Evolutionary conservation across 2,113 vertebrate species (phyloP).

Genomic region (Lepus timidus): DNA sequence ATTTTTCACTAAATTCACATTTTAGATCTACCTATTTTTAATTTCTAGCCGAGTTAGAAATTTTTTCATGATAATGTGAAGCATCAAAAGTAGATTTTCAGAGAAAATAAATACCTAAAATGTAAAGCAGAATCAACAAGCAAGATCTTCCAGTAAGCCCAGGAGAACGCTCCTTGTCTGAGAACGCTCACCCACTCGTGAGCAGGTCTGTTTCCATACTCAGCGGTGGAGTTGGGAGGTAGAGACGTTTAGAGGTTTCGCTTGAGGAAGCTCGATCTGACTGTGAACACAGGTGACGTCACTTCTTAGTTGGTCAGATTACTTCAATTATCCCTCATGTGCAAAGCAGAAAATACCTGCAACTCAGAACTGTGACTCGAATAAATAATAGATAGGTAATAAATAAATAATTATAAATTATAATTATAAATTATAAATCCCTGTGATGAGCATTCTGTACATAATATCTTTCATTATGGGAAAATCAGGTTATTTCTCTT

Average conservation of each 20-base stretch:
- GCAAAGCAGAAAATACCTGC: neutral
- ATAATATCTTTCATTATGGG: neutral
- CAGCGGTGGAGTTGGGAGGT: neutral
- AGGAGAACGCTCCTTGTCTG: neutral
- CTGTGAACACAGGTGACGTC: neutral
- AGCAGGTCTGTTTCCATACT: neutral
- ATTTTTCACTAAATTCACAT: slow-evolving; percentile 41
- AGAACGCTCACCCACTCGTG: neutral
- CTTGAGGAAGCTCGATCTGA: neutral
- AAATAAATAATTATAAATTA: no score
- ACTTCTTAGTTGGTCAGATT: neutral
- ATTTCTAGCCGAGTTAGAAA: neutral
- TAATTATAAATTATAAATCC: neutral
- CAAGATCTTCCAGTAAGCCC: neutral
- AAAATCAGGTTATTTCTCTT: neutral
- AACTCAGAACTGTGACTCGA: neutral
- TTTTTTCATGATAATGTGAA: neutral
- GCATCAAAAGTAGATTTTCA: neutral
- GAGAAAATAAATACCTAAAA: neutral
- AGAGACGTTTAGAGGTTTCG: neutral
- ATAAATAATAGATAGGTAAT: neutral
- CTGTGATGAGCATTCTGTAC: neutral
- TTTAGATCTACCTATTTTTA: slow-evolving; percentile 52
- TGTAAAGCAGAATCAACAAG: neutral
- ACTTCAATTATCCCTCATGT: neutral